Conservation (phyloP, 2,888 invertebrate genomes). For the Apoda limacodes region DNA sequence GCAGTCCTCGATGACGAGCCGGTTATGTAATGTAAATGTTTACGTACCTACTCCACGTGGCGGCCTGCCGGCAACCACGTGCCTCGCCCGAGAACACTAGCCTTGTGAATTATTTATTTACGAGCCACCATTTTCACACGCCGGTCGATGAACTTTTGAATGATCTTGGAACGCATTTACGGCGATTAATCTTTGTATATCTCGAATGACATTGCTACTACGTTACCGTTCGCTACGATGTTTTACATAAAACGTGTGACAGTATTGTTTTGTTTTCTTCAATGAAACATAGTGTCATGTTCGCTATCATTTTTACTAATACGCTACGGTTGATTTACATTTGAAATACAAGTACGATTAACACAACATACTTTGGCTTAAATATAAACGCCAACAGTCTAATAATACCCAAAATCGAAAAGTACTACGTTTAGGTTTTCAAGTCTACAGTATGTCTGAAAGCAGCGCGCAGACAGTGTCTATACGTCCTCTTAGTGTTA, state of each 20-base stretch:
- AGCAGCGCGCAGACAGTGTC: too few relatives aligned
- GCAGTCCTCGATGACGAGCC: conserved; percentile 60
- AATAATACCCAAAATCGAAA: too few relatives aligned
- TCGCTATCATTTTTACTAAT: too few relatives aligned
- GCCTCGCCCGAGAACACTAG: conserved; percentile 65
- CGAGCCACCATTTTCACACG: conserved; percentile 69
- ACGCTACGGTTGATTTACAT: too few relatives aligned
- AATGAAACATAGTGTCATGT: too few relatives aligned
- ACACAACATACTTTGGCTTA: too few relatives aligned
- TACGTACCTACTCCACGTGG: conserved; percentile 62
- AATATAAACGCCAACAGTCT: too few relatives aligned
- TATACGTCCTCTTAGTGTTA: too few relatives aligned
- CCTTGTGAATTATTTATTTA: conserved; percentile 71
- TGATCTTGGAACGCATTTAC: conserved; percentile 65
- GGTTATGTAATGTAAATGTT: conserved; percentile 69
- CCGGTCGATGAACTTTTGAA: conserved; percentile 62
- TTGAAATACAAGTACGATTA: too few relatives aligned
- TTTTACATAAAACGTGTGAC: neutral
- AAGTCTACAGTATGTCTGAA: too few relatives aligned
- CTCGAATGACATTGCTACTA: conserved; percentile 31
- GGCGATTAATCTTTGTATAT: conserved; percentile 55
- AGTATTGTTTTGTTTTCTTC: neutral
- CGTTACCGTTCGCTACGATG: conserved; percentile 7
- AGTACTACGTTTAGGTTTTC: too few relatives aligned
- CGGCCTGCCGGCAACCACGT: conserved; percentile 55